Evolutionary conservation across 2,888 invertebrate species (phyloP).

Genomic region (Labia minor): DNA sequence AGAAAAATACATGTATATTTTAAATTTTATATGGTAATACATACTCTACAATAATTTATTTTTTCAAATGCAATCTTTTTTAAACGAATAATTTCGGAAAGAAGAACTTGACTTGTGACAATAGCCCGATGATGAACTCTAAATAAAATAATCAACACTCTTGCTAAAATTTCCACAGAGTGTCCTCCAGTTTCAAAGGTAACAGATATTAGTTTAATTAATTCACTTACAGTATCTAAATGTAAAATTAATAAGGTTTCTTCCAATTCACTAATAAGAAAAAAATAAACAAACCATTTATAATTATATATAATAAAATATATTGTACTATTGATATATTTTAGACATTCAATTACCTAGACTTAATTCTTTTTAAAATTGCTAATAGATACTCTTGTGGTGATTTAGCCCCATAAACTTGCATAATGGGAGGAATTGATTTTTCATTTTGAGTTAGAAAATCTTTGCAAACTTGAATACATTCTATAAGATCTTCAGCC

Average conservation of each 20-base stretch:
- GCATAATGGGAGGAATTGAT: constrained; percentile 67
- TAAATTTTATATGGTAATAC: no score
- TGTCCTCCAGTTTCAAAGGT: constrained; percentile 55
- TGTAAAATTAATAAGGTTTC: constrained; percentile 79
- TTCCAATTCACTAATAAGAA: constrained; percentile 65
- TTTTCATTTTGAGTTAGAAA: constrained; percentile 39
- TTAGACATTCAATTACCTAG: constrained; percentile 48
- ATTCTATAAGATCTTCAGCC: constrained; percentile 87
- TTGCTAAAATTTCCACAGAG: constrained; percentile 60
- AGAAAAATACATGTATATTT: no score
- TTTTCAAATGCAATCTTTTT: constrained; percentile 46
- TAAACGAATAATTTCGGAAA: constrained; percentile 54
- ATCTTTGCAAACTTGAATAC: constrained; percentile 62
- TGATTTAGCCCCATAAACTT: constrained; percentile 60
- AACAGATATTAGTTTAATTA: constrained; percentile 58
- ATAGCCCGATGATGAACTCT: constrained; percentile 70
- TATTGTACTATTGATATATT: neutral
- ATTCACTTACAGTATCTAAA: constrained; percentile 61
- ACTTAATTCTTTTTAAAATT: constrained; percentile 63
- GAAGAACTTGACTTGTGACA: constrained; percentile 55
- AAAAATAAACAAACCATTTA: neutral
- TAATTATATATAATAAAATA: neutral
- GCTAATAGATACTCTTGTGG: constrained; percentile 71
- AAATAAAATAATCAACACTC: constrained; percentile 65
- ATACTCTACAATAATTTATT: constrained; percentile 51